Evolutionary conservation across 1,140 invertebrate genomes (phyloP).

Genomic region (Drosophila malerkotliana): DNA sequence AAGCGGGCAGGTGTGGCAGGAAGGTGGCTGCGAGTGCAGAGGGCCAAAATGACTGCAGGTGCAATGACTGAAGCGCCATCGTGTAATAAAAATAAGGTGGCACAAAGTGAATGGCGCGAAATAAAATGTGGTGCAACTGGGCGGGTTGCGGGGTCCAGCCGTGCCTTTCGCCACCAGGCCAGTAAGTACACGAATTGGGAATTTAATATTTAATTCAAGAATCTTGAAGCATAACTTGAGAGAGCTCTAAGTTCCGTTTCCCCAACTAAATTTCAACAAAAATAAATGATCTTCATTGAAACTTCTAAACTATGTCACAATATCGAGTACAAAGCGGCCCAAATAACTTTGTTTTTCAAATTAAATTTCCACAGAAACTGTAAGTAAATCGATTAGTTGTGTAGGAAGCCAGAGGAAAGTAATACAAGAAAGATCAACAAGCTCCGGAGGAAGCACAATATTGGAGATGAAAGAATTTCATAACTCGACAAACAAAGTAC

Average conservation of each 20-base stretch:
- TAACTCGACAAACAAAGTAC: background rate
- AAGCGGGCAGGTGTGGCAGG: conserved; percentile 20
- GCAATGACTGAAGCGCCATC: conserved; percentile 68
- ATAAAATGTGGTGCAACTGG: conserved; percentile 45
- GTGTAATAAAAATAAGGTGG: conserved; percentile 71
- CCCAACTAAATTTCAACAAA: background rate
- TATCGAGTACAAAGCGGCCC: background rate
- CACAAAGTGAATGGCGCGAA: conserved; percentile 19
- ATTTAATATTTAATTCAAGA: background rate
- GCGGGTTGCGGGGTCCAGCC: conserved; percentile 33
- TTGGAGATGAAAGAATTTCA: background rate
- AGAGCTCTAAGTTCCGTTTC: background rate
- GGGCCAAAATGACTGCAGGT: conserved; percentile 73
- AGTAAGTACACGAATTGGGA: conserved; percentile 16
- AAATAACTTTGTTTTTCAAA: background rate
- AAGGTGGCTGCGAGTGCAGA: conserved; percentile 4
- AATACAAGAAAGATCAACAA: background rate
- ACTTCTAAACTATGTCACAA: background rate
- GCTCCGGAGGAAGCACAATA: background rate
- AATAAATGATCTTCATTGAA: background rate
- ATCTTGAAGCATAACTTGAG: background rate
- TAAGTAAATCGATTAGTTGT: conserved; percentile 1
- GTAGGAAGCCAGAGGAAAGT: background rate
- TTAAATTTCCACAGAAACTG: background rate
- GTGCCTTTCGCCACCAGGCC: too few relatives aligned